Conservation (phyloP, 2,888 invertebrate genomes). For the Cepaea hortensis region DNA sequence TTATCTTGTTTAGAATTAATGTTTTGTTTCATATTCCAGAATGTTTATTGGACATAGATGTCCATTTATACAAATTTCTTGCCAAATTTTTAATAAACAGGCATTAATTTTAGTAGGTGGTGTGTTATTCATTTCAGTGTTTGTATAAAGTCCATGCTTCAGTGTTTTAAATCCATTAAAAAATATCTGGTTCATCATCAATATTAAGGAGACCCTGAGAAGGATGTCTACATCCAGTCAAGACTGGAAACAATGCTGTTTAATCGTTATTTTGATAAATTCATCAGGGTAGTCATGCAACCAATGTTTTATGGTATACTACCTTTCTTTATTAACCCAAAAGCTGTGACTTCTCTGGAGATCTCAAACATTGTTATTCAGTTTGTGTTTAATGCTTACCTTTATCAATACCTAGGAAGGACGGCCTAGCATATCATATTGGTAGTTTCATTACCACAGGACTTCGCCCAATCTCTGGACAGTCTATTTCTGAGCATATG, state of each 20-base stretch:
- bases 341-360: slow-evolving; percentile 88
- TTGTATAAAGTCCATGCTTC: no score
- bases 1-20: no score
- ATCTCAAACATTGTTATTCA: slow-evolving; percentile 89
- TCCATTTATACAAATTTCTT: no score
- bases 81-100: no score
- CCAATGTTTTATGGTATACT: slow-evolving; percentile 96
- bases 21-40: no score
- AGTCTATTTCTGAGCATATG: slow-evolving; percentile 99
- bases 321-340: slow-evolving; percentile 85
- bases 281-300: slow-evolving; percentile 93
- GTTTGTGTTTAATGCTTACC: slow-evolving; percentile 86
- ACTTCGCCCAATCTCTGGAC: slow-evolving; percentile 97
- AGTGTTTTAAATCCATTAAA: slow-evolving; percentile 84
- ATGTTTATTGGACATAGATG: no score
- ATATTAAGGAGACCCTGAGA: slow-evolving; percentile 94
- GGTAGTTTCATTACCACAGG: slow-evolving; percentile 96
- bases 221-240: slow-evolving; percentile 97
- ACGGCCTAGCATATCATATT: slow-evolving; percentile 89
- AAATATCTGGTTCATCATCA: slow-evolving; percentile 97
- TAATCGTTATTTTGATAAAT: slow-evolving; percentile 91
- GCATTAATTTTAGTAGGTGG: no score
- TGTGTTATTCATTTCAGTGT: no score
- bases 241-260: slow-evolving; percentile 93
- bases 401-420: slow-evolving; percentile 87